Evolutionary conservation across 2,797 vertebrate genomes (phyloP), one percentile per base, ranked within the genome.

Genomic region (Coilia nasus): DNA sequence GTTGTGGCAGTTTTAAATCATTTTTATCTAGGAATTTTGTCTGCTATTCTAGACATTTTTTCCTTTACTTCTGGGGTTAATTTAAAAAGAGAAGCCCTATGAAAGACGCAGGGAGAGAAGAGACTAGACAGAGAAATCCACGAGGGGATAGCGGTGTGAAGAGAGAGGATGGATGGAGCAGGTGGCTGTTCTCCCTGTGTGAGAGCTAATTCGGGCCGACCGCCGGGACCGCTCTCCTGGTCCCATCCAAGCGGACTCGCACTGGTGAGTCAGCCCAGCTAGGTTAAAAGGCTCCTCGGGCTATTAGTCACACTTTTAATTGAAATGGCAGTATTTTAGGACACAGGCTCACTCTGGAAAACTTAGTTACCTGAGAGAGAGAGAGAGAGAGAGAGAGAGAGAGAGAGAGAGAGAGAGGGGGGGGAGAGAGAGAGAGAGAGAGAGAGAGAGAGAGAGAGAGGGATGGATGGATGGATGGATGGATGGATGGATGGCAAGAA

Each of bases 251-350:
- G 82, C 67, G 83, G 59, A 64, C 81, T 57, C 28, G 67, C 81
- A 64, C 83, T 41, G 82, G 81, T 64, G 59, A 83, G 59, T 75
- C 80, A 81, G 81, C 81, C 57, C 81, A 71, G 85, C 46, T 83
- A 84, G 87, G 87, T 83, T 86, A 86, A 86, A 84, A 84, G 60
- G 81, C 67, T 84, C 85, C 85, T 15, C 47, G 25, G 87, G 85
- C 87, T 81, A 83, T 83, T 80, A 71, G 81, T 59, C 87, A 83
- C 57, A 81, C 83, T 83, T 86, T 86, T 88, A 88, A 88, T 86
- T 84, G 85, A 88, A 86, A 86, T 81, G 21, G 57, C 84, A 84
- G 83, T 83, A 83, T 88, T 82, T 83, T 83, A 83, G 87, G 81
- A 86, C 85, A 84, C 85, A 83, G 35, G 84, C 59, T 82, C 75